Percentiles rank a stretch among this genome's conserved stretches.
phyloP scores from a whole-genome alignment of 1,140 invertebrate genomes.

The Riptortus pedestris region DNA sequence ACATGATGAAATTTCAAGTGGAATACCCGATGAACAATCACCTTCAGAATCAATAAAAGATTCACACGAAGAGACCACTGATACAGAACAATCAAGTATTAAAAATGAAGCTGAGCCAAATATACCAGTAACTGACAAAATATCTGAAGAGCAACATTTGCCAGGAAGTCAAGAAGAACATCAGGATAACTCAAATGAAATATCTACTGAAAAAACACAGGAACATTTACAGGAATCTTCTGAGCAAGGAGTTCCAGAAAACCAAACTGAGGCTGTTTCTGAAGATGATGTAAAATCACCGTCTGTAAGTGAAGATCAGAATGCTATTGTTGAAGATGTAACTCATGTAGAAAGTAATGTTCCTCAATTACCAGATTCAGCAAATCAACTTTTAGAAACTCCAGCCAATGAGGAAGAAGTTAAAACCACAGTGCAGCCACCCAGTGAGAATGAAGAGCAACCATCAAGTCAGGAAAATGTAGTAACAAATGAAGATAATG shows the following conservation, averaged over 20 bases:
- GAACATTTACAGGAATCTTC: too few species aligned
- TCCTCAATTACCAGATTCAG: constrained; percentile 17
- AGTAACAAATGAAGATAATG: background rate
- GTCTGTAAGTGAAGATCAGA: background rate
- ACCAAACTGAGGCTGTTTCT: too few species aligned
- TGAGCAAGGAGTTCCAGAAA: too few species aligned
- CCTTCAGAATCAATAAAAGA: background rate
- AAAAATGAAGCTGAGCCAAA: too few species aligned
- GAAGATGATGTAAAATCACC: background rate
- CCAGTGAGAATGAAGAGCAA: background rate
- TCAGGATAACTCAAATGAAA: too few species aligned
- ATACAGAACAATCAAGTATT: too few species aligned
- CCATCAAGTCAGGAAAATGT: background rate
- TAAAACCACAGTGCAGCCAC: constrained; percentile 22
- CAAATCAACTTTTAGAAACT: constrained; percentile 28
- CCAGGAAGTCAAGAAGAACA: too few species aligned
- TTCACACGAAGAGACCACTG: background rate
- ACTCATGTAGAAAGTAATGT: constrained; percentile 8
- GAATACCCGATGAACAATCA: background rate
- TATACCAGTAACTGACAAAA: too few species aligned
- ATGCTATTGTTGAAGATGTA: background rate
- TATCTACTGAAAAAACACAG: too few species aligned
- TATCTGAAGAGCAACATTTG: too few species aligned
- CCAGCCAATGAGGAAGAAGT: constrained; percentile 26
- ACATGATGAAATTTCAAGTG: background rate